Evolutionary conservation across 2,888 invertebrate species (phyloP).

Genomic region (Pammene aurita): DNA sequence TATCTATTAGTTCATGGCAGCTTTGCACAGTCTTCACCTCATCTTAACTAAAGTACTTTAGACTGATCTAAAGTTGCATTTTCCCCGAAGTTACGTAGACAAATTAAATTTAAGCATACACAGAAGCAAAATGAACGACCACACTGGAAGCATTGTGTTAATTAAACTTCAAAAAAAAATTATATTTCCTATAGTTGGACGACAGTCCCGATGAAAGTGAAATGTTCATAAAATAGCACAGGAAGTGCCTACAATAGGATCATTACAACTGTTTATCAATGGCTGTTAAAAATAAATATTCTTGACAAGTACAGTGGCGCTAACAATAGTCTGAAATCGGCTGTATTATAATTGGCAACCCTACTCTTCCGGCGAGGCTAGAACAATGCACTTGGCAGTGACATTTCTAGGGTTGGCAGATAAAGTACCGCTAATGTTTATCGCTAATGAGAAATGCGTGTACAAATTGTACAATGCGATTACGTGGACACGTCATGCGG

Average conservation of each 20-base stretch:
- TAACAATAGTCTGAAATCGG: slow-evolving; percentile 66
- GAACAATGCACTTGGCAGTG: slow-evolving; percentile 76
- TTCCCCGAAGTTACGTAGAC: too few relatives aligned
- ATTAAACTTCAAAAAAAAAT: too few relatives aligned
- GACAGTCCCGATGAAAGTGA: slow-evolving; percentile 5
- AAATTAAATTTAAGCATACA: too few relatives aligned
- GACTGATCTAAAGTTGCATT: too few relatives aligned
- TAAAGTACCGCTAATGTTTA: slow-evolving; percentile 27
- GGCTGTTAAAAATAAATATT: slow-evolving; percentile 30
- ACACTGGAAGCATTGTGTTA: too few relatives aligned
- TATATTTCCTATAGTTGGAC: too few relatives aligned
- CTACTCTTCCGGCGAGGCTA: slow-evolving; percentile 53
- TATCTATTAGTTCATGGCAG: too few relatives aligned
- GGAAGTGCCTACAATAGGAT: slow-evolving; percentile 7
- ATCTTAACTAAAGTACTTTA: too few relatives aligned
- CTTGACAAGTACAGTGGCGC: slow-evolving; percentile 40
- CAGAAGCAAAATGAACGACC: too few relatives aligned
- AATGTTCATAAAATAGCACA: background rate
- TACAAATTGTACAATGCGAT: slow-evolving; percentile 26
- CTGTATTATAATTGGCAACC: slow-evolving; percentile 65
- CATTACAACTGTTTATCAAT: slow-evolving; percentile 31
- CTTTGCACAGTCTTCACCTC: too few relatives aligned
- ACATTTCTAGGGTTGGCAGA: slow-evolving; percentile 51
- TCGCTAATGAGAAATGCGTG: slow-evolving; percentile 39
- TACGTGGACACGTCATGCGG: background rate